Conservation (phyloP, 2,797 vertebrate species). For the Brachyrhaphis roseni region DNA sequence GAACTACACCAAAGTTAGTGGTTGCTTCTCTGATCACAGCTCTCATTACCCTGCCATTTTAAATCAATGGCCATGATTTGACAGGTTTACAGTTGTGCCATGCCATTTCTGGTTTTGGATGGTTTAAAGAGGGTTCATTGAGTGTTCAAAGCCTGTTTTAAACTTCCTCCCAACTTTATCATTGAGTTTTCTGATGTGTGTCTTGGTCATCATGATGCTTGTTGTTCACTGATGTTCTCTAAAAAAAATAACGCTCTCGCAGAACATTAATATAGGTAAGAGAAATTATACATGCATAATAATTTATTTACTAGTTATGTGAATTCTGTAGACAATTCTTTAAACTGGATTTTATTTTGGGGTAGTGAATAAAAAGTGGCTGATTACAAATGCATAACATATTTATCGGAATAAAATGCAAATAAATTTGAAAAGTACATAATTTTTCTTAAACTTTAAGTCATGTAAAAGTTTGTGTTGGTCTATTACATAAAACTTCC, state of each 20-base stretch:
- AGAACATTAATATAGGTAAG: background rate
- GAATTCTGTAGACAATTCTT: background rate
- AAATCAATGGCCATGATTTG: no score
- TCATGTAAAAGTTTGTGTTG: background rate
- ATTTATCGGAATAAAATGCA: background rate
- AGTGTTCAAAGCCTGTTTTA: no score
- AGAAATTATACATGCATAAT: background rate
- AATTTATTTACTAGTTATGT: background rate
- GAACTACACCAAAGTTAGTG: background rate
- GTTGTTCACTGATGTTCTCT: background rate
- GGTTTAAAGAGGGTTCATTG: no score
- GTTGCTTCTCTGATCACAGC: background rate
- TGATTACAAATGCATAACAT: background rate
- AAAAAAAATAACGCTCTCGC: background rate
- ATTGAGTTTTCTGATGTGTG: no score
- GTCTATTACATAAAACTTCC: background rate
- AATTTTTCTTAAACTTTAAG: background rate
- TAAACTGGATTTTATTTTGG: conserved; percentile 1
- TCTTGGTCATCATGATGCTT: no score
- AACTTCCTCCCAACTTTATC: no score
- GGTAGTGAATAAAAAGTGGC: background rate
- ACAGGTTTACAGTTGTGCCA: no score
- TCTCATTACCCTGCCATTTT: background rate
- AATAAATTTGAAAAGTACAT: background rate
- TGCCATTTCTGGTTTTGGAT: no score